Evolutionary conservation across 2,888 invertebrate genomes (phyloP).

Genomic region (Eudasyphora cyanicolor): DNA sequence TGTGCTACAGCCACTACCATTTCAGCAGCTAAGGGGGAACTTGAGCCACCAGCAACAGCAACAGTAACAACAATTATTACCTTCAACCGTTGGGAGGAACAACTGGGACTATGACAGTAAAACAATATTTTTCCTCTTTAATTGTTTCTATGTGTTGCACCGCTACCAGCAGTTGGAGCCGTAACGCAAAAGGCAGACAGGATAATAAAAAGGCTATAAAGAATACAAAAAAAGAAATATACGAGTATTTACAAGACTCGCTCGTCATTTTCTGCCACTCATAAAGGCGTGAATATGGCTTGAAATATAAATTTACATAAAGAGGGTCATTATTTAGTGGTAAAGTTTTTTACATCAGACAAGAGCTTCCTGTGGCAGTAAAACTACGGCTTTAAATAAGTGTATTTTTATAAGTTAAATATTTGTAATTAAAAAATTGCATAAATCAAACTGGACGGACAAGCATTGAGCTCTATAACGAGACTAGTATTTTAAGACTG

Average conservation of each 20-base stretch:
- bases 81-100: background rate
- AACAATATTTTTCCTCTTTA: conserved; percentile 21
- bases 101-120: background rate
- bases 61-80: background rate
- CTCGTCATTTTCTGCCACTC: background rate
- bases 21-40: too few species aligned
- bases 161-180: background rate
- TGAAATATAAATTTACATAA: background rate
- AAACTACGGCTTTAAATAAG: too few species aligned
- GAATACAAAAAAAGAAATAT: background rate
- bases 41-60: too few species aligned
- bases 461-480: too few species aligned
- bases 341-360: background rate
- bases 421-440: too few species aligned
- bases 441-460: too few species aligned
- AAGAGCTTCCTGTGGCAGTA: too few species aligned
- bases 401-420: too few species aligned
- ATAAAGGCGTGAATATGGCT: conserved; percentile 13
- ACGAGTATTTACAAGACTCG: background rate
- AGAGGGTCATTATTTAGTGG: background rate
- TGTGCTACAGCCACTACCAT: background rate
- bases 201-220: conserved; percentile 33
- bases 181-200: background rate
- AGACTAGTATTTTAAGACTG: too few species aligned
- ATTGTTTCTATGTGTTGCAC: conserved; percentile 26